These are phyloP conservation scores for Pemphigus obesinymphae DNA, from an alignment of 1,140 invertebrate species.

Conservation along the genomic window DNA sequence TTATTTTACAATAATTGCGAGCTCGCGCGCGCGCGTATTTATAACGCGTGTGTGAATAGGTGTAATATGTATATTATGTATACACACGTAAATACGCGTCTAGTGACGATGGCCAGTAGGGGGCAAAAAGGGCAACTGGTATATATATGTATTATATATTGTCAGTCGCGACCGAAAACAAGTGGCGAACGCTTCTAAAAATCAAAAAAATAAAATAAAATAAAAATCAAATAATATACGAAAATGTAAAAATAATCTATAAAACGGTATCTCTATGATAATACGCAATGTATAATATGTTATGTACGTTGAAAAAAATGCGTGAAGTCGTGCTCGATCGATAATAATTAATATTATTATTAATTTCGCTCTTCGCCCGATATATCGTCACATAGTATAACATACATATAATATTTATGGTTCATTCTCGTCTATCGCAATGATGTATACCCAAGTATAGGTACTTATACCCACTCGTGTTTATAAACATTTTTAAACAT, in stretches of 20 bases:
- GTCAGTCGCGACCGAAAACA: slow-evolving; percentile 5
- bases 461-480: too few species aligned
- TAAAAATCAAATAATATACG: background rate
- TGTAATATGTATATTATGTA: background rate
- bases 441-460: too few species aligned
- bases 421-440: too few species aligned
- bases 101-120: slow-evolving; percentile 13
- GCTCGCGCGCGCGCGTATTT: background rate
- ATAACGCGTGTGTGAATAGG: background rate
- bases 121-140: slow-evolving; percentile 39
- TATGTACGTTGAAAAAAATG: too few species aligned
- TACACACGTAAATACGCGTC: background rate
- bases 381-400: too few species aligned
- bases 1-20: slow-evolving; percentile 21
- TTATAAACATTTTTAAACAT: too few species aligned
- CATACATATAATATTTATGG: too few species aligned
- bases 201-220: background rate
- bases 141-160: background rate
- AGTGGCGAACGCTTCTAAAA: slow-evolving; percentile 12
- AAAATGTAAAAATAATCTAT: background rate
- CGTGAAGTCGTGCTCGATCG: too few species aligned
- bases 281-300: too few species aligned
- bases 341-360: too few species aligned
- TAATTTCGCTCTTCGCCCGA: too few species aligned
- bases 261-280: background rate